Conservation (phyloP, 2,888 invertebrate genomes). For the Harmothoe impar region DNA sequence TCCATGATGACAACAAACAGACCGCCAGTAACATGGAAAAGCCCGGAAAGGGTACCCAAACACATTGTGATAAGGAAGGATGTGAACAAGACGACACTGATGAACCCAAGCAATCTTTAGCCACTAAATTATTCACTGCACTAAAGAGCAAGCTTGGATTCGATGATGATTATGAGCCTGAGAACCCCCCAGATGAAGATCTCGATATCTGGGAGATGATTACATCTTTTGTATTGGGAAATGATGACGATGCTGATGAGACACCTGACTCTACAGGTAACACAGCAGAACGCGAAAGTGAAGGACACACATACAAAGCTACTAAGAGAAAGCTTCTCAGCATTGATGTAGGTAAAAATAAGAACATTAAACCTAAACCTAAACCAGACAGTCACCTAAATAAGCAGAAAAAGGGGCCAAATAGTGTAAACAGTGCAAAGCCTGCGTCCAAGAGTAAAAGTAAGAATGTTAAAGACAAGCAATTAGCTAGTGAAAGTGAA, state of each 20-base stretch:
- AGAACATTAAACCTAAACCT: not conserved
- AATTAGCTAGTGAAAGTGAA: not conserved
- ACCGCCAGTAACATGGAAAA: constrained; percentile 70
- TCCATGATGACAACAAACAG: constrained; percentile 73
- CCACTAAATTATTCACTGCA: not conserved
- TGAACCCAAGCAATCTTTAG: constrained; percentile 20
- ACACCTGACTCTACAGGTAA: constrained; percentile 67
- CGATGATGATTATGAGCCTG: constrained; percentile 72
- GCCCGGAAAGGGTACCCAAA: constrained; percentile 64
- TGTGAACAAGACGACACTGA: constrained; percentile 68
- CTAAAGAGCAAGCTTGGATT: constrained; percentile 70
- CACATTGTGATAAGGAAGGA: constrained; percentile 71
- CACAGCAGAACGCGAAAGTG: constrained; percentile 74
- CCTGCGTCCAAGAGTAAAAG: not conserved
- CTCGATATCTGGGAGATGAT: constrained; percentile 68
- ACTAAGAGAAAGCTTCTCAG: constrained; percentile 63
- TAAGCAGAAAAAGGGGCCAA: constrained; percentile 1
- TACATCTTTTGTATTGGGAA: constrained; percentile 56
- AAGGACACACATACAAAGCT: constrained; percentile 70
- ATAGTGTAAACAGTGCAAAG: constrained; percentile 5
- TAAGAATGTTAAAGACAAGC: not conserved
- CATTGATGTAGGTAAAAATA: constrained; percentile 56
- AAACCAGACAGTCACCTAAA: constrained; percentile 4
- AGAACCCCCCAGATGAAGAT: constrained; percentile 68
- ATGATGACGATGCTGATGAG: constrained; percentile 71